Evolutionary conservation across 2,888 invertebrate genomes (phyloP).

Genomic region (Epinotia nisella): DNA sequence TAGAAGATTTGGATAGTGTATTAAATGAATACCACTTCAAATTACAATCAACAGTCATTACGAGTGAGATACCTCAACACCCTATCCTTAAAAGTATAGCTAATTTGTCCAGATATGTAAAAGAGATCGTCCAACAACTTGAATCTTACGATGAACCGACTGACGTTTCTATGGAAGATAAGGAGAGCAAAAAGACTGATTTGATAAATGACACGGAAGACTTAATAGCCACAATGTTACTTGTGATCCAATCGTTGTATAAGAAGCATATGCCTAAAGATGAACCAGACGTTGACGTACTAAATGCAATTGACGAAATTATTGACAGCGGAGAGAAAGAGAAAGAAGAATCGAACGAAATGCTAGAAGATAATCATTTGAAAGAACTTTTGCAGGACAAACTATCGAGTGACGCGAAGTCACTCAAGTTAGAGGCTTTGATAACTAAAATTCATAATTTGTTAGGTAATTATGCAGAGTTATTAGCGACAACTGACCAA

Average conservation of each 20-base stretch:
- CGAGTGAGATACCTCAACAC: conserved; percentile 60
- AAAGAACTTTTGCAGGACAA: conserved; percentile 87
- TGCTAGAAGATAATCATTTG: conserved; percentile 86
- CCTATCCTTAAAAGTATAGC: conserved; percentile 67
- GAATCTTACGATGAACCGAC: conserved; percentile 57
- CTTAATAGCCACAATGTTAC: conserved; percentile 67
- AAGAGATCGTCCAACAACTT: conserved; percentile 57
- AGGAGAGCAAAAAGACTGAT: conserved; percentile 46
- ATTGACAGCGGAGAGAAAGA: conserved; percentile 65
- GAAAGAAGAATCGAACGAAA: conserved; percentile 77
- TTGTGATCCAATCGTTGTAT: conserved; percentile 70
- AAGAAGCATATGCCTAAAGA: conserved; percentile 72
- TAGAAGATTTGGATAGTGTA: conserved; percentile 59
- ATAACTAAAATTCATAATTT: conserved; percentile 73
- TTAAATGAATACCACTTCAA: conserved; percentile 65
- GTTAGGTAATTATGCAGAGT: conserved; percentile 72
- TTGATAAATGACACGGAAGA: conserved; percentile 69
- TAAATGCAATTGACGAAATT: conserved; percentile 70
- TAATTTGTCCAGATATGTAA: conserved; percentile 62
- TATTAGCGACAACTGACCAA: conserved; percentile 59
- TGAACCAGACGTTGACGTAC: conserved; percentile 63
- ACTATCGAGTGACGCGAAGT: conserved; percentile 85
- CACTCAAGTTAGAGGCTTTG: conserved; percentile 83
- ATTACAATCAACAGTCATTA: conserved; percentile 57
- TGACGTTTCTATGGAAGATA: conserved; percentile 60